Evolutionary conservation across 2,888 invertebrate genomes (phyloP).

Genomic region (Sinhomidia bicolor): DNA sequence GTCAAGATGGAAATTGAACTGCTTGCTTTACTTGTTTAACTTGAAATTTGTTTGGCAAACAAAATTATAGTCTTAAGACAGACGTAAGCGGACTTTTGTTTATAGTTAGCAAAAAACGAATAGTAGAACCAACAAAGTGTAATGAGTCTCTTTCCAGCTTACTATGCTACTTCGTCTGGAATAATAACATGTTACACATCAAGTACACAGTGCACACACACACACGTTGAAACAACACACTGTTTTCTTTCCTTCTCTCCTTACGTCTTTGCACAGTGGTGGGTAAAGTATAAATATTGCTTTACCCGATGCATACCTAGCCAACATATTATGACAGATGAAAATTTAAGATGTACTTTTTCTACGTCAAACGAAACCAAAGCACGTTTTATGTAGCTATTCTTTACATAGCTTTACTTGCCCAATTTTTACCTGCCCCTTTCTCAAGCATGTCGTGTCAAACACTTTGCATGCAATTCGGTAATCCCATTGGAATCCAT

Average conservation of each 20-base stretch:
- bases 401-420: neutral
- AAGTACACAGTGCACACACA: neutral
- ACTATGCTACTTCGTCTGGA: neutral
- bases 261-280: neutral
- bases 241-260: neutral
- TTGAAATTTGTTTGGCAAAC: conserved; percentile 48
- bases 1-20: neutral
- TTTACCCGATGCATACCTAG: neutral
- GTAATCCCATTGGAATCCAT: conserved; percentile 62
- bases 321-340: conserved; percentile 46
- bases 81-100: conserved; percentile 1
- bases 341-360: conserved; percentile 58
- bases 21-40: neutral
- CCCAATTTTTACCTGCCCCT: neutral
- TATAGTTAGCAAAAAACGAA: neutral
- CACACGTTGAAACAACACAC: neutral
- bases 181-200: neutral
- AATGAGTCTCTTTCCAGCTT: conserved; percentile 16
- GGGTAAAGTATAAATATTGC: neutral
- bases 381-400: neutral
- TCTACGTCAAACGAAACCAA: neutral
- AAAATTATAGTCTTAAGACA: conserved; percentile 19
- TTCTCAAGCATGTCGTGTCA: conserved; percentile 52
- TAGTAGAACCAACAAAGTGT: neutral
- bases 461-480: conserved; percentile 65